A percentile compares a stretch with the other conserved stretches of the same genome.
phyloP scores from a whole-genome alignment of 2,113 vertebrate genomes.

The Orthonyx spaldingii region DNA sequence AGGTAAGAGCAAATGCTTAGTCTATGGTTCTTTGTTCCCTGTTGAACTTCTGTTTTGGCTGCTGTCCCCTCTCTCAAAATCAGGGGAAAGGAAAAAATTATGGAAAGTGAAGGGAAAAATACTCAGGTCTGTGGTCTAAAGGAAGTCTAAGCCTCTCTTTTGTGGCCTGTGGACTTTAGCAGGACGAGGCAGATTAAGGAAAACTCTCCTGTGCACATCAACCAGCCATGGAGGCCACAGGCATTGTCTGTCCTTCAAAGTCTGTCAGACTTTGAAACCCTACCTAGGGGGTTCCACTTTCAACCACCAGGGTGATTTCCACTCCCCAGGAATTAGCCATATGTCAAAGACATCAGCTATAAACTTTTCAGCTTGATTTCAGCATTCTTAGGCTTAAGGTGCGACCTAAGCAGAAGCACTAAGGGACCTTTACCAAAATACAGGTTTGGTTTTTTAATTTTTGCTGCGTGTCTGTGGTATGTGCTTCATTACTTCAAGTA shows the following conservation, averaged over 20 bases:
- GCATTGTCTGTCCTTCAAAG: not conserved
- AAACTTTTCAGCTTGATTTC: not conserved
- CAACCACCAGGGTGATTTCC: not conserved
- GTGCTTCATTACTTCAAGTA: not conserved
- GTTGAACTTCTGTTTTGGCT: not conserved
- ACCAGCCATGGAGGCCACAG: not conserved
- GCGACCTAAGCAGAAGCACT: not conserved
- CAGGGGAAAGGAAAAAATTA: not conserved
- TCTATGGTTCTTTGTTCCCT: not conserved
- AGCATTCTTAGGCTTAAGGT: not conserved
- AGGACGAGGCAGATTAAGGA: not conserved
- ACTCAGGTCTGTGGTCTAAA: not conserved
- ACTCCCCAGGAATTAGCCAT: not conserved
- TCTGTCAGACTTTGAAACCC: not conserved
- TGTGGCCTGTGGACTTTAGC: not conserved
- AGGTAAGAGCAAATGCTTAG: not conserved
- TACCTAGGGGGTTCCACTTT: not conserved
- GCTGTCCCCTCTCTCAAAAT: not conserved
- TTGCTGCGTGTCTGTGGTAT: not conserved
- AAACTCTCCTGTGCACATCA: not conserved
- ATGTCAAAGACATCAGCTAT: not conserved
- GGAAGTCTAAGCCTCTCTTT: not conserved
- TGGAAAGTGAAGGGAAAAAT: not conserved
- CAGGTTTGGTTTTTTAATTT: rapidly evolving
- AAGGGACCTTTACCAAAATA: not conserved